Base-by-base conservation (phyloP, 1,140 invertebrate genomes). In the Ostrea edulis region DNA sequence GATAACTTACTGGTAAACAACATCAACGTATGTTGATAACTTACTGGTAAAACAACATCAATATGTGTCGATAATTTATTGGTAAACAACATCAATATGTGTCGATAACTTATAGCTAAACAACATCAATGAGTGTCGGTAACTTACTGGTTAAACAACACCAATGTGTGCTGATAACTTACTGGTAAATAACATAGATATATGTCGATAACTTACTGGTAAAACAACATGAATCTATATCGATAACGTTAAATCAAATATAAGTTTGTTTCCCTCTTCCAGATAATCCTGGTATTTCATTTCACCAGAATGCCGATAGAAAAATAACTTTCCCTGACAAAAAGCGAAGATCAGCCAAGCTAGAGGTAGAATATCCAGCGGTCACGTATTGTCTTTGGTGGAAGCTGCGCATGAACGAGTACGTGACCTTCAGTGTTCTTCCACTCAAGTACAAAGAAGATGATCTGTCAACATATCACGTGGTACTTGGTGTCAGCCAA, bases 351-450 rank as follows among this genome's bases (percentile, higher is more conserved):
- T 82, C 81, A 0, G 81, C 52, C 14, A 82, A 82, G 22, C n/a
- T 82, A n/a, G 52, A 82, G 9, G 81, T 82, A n/a, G 81, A 82
- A 52, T 52, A 82, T 82, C 81, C 81, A 14, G 81, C 81, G 14
- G 44, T 54, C 52, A 54, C 52, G 35, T 82, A 44, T 17, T 82
- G 81, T 29, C 52, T 82, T 3, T 54, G 52, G 44, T 7, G 81
- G 44, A 82, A 52, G 81, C 17, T 82, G 17, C 52, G 52, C 22
- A 8, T 54, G 4, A 51, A 82, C 81, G 81, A 82, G 22, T 52
- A 54, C 52, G 81, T 54, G 29, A 51, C 17, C 8, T 82, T 82
- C 81, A 52, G 44, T 54, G 52, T 82, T n/a, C 44, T 52, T 54
- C 81, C 81, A 9, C 44, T 82, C 9, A 82, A 52, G 14, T 44